Conservation (phyloP, 1,140 invertebrate species). For the Charaxes varanes region DNA sequence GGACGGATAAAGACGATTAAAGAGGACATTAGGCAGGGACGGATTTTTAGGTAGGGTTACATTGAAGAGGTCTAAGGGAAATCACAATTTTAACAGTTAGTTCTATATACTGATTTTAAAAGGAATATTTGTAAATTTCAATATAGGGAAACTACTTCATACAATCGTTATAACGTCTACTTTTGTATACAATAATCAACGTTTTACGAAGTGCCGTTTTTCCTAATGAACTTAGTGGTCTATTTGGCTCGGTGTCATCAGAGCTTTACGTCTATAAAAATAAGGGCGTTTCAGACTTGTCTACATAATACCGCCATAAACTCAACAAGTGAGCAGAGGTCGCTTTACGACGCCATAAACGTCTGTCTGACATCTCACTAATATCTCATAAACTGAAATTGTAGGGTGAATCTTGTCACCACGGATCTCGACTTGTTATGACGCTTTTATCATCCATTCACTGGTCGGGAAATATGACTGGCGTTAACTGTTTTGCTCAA, state of each 20-base stretch:
- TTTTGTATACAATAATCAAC: no score
- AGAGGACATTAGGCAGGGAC: no score
- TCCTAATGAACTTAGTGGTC: slow-evolving; percentile 9
- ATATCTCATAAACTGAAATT: slow-evolving; percentile 58
- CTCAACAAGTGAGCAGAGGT: slow-evolving; percentile 66
- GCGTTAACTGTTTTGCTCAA: slow-evolving; percentile 6
- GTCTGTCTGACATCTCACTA: slow-evolving; percentile 65
- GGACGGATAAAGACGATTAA: no score
- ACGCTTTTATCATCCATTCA: slow-evolving; percentile 15
- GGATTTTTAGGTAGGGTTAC: no score
- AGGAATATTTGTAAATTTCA: no score
- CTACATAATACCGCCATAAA: slow-evolving; percentile 38
- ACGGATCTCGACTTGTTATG: slow-evolving; percentile 20
- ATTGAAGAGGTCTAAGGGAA: no score
- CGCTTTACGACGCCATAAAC: slow-evolving; percentile 60
- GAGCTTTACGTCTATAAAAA: slow-evolving; percentile 21
- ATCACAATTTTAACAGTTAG: no score
- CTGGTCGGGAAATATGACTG: slow-evolving; percentile 9
- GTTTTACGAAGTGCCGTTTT: no score
- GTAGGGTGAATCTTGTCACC: slow-evolving; percentile 37
- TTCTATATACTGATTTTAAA: no score
- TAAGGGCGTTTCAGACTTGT: slow-evolving; percentile 26
- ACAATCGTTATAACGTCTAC: no score
- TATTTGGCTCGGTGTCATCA: not conserved
- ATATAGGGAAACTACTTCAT: no score